These are phyloP conservation scores for Onchidella celtica DNA, from an alignment of 2,888 invertebrate species.

Conservation along the genomic window DNA sequence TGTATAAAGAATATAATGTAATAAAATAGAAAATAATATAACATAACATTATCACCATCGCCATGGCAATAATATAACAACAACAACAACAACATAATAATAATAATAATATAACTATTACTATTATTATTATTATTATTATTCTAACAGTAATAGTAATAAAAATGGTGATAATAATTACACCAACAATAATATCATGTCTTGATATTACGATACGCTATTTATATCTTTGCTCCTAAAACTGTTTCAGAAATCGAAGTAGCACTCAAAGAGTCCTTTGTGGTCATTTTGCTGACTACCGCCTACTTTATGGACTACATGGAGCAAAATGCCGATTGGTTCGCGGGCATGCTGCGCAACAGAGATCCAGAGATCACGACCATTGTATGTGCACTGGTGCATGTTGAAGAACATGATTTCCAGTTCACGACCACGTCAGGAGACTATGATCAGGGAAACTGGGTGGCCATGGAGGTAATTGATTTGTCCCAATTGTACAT, in stretches of 20 bases:
- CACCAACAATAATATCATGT: too few relatives aligned
- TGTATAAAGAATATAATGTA: background rate
- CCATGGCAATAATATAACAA: too few relatives aligned
- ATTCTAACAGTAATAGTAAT: too few relatives aligned
- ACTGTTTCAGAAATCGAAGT: conserved; percentile 48
- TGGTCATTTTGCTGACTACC: conserved; percentile 49
- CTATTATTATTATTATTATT: too few relatives aligned
- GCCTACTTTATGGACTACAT: conserved; percentile 45
- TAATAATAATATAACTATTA: too few relatives aligned
- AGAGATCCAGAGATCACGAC: conserved; percentile 14
- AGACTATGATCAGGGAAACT: background rate
- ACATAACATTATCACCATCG: background rate
- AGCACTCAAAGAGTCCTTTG: conserved; percentile 45
- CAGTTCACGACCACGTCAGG: background rate
- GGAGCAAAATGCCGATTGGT: conserved; percentile 43
- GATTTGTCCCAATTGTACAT: background rate
- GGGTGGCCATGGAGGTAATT: background rate
- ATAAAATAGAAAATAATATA: background rate
- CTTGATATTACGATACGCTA: too few relatives aligned
- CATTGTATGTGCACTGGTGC: background rate
- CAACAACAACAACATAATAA: too few relatives aligned
- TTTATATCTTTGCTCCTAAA: too few relatives aligned
- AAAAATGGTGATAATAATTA: too few relatives aligned
- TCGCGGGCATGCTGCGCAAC: conserved; percentile 15
- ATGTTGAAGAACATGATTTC: background rate